phyloP scores from a whole-genome alignment of 1,140 invertebrate genomes.

The Saxidomus purpurata region DNA sequence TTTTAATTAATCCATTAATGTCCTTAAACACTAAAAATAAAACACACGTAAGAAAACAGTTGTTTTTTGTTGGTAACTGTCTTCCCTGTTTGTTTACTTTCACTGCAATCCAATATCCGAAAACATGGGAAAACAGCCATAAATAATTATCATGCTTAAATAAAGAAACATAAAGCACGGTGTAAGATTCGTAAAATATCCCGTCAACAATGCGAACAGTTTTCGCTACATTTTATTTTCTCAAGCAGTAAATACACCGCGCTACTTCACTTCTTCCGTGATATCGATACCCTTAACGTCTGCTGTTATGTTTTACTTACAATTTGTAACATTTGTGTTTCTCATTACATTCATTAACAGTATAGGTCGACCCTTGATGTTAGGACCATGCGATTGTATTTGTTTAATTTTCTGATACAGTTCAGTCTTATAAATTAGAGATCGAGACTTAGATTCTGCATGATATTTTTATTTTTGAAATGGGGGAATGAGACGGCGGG shows the following conservation, averaged over 20 bases:
- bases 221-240: conserved; percentile 30
- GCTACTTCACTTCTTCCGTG: background rate
- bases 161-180: conserved; percentile 18
- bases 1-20: too few relatives aligned
- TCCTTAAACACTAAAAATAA: background rate
- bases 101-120: conserved; percentile 3
- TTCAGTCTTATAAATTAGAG: too few relatives aligned
- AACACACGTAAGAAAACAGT: background rate
- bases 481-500: too few relatives aligned
- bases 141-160: conserved; percentile 16
- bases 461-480: too few relatives aligned
- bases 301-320: background rate
- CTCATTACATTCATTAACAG: background rate
- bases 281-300: conserved; percentile 2
- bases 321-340: conserved; percentile 8
- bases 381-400: too few relatives aligned
- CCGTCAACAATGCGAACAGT: background rate
- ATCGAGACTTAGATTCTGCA: too few relatives aligned
- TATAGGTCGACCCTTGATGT: too few relatives aligned
- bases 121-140: background rate
- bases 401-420: too few relatives aligned
- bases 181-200: background rate
- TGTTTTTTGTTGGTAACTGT: background rate
- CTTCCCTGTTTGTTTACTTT: background rate
- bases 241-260: background rate